Conservation (phyloP, 2,113 vertebrate genomes). For the Pituophis catenifer region DNA sequence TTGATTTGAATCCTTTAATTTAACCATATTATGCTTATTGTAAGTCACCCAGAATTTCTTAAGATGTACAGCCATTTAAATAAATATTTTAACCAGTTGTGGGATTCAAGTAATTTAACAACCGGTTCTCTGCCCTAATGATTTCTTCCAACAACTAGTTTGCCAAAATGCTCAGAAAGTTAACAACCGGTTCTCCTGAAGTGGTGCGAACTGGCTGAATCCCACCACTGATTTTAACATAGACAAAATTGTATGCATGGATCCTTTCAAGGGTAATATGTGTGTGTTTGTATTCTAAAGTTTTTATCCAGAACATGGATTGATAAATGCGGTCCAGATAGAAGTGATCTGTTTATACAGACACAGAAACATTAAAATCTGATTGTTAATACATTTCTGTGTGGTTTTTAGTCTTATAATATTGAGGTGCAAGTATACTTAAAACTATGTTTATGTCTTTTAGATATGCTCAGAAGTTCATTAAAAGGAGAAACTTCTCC, state of each 20-base stretch:
- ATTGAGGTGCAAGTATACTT: background rate
- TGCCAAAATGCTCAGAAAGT: too few relatives aligned
- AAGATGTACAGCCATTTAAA: background rate
- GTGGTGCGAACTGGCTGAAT: too few relatives aligned
- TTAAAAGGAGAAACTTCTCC: background rate
- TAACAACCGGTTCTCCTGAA: too few relatives aligned
- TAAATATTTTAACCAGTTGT: background rate
- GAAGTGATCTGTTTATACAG: background rate
- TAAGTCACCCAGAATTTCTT: background rate
- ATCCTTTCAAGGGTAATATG: background rate
- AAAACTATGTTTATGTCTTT: background rate
- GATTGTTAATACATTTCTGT: background rate
- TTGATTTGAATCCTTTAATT: background rate
- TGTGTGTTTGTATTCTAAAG: background rate
- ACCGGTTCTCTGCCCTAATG: too few relatives aligned
- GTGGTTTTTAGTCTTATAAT: background rate
- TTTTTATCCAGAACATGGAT: background rate
- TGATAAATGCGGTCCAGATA: background rate
- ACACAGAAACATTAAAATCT: background rate
- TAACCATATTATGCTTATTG: background rate
- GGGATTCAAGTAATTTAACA: too few relatives aligned
- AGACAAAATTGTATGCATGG: background rate
- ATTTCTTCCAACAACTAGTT: too few relatives aligned
- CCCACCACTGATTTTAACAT: background rate
- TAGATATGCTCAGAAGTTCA: background rate